Base-by-base conservation (phyloP, 2,888 invertebrate genomes). In the Plutella xylostella region DNA sequence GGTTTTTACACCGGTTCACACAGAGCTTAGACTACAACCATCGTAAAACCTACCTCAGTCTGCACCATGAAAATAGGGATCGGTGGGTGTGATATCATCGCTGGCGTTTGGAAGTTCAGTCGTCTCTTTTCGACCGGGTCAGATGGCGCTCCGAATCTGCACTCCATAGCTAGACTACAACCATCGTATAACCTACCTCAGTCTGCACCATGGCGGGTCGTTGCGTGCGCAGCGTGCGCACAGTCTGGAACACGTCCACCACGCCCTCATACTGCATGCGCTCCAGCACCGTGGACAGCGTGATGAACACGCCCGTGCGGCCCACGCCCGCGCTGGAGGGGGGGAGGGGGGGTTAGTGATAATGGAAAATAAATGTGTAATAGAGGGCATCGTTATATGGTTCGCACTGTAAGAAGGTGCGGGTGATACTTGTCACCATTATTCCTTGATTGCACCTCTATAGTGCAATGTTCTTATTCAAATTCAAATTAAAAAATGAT, bases 171-270 rank as follows among this genome's bases (percentile, higher is more conserved):
- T n/a, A n/a, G n/a, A n/a, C n/a, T n/a, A n/a, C n/a, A n/a, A n/a
- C n/a, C n/a, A n/a, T n/a, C n/a, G n/a, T n/a, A n/a, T n/a, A 28
- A 3, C 12, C 54, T 52, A 97, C 98, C 92, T 98, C 98, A 56
- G 98, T 98, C 83, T 99, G 98, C 60, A 99, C 98, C 98, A 99
- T 99, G 58, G 97, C 97, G 51, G 98, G 97, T 60, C 99, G 89
- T 79, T 99, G 98, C 53, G 98, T 98, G 68, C 99, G 91, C 60
- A 99, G 86, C 78, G 98, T 96, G 83, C 98, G 92, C 51, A 98
- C 98, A 0, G 98, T 98, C 84, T 98, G 98, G 91, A 98, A 99
- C 66, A 99, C 94, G 85, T 99, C 99, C 12, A 99, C 94, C 6
- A 98, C 97, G 17, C 97, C 97, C 73, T 99, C 99, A 72, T 97